These are phyloP conservation scores for Drosophila pseudoobscura DNA, from an alignment of 1,140 invertebrate species.

Conservation along the genomic window DNA sequence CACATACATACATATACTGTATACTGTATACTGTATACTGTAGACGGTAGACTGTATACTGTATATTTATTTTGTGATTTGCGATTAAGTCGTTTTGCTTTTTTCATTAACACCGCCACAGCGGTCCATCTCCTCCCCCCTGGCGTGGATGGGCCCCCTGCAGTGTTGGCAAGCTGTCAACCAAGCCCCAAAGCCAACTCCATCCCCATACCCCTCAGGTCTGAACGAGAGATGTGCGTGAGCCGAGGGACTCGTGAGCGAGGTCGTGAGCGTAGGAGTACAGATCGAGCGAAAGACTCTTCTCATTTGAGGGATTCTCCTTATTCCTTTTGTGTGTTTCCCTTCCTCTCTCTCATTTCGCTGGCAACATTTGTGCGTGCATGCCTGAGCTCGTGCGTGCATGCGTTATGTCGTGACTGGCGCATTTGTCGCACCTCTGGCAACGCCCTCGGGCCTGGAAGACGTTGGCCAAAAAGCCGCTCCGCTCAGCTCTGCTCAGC, in stretches of 20 bases:
- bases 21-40: not conserved
- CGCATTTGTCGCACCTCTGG: conserved; percentile 5
- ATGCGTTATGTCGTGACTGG: not conserved
- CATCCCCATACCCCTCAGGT: not conserved
- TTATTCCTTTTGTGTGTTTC: too few species aligned
- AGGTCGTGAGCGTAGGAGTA: not conserved
- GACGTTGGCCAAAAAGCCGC: conserved; percentile 43
- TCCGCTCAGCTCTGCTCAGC: conserved; percentile 19
- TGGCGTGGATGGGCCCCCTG: conserved; percentile 12
- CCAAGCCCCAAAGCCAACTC: not conserved
- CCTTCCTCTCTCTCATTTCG: too few species aligned
- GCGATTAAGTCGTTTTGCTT: conserved; percentile 77
- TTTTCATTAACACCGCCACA: conserved; percentile 72
- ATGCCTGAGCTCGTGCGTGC: too few species aligned
- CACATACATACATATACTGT: conserved; percentile 41
- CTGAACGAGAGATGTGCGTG: conserved; percentile 28
- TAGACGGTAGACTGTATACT: not conserved
- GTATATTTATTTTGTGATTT: conserved; percentile 20
- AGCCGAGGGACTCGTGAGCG: not conserved
- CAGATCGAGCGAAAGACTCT: too few species aligned
- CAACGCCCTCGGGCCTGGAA: conserved; percentile 24
- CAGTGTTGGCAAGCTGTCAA: conserved; percentile 38
- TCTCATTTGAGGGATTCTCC: too few species aligned
- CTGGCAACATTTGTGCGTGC: too few species aligned
- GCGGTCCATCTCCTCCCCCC: conserved; percentile 3